phyloP scores from a whole-genome alignment of 2,888 invertebrate species.

The Microdon myrmicae region DNA sequence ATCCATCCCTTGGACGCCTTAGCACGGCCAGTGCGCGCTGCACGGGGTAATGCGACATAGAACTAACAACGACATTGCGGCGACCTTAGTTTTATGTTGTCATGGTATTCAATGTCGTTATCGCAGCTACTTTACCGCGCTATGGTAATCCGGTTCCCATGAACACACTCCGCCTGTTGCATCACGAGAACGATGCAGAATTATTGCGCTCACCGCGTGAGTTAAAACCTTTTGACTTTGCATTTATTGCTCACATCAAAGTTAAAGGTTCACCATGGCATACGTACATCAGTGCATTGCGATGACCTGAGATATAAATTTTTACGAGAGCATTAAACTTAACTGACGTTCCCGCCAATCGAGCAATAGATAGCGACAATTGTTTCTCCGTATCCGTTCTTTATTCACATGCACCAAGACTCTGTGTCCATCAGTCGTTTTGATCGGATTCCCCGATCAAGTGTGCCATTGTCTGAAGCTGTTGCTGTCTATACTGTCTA shows the following conservation, averaged over 20 bases:
- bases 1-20: neutral
- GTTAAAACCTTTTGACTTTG: constrained; percentile 53
- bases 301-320: constrained; percentile 52
- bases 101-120: constrained; percentile 40
- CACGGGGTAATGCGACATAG: constrained; percentile 7
- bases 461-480: constrained; percentile 41
- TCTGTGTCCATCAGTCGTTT: constrained; percentile 48
- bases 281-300: constrained; percentile 17
- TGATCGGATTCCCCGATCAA: constrained; percentile 45
- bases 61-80: constrained; percentile 19
- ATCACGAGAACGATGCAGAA: neutral
- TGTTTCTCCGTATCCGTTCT: constrained; percentile 41
- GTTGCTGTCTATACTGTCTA: too few species aligned
- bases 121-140: constrained; percentile 31
- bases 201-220: constrained; percentile 46
- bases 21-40: neutral
- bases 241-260: constrained; percentile 51
- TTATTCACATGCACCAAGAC: constrained; percentile 41
- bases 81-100: constrained; percentile 45
- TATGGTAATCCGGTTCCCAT: constrained; percentile 36
- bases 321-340: constrained; percentile 52
- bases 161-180: neutral
- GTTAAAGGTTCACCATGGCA: constrained; percentile 47
- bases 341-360: constrained; percentile 50
- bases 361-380: constrained; percentile 44